Conservation (phyloP, 2,888 invertebrate species). For the Ochropacha duplaris region DNA sequence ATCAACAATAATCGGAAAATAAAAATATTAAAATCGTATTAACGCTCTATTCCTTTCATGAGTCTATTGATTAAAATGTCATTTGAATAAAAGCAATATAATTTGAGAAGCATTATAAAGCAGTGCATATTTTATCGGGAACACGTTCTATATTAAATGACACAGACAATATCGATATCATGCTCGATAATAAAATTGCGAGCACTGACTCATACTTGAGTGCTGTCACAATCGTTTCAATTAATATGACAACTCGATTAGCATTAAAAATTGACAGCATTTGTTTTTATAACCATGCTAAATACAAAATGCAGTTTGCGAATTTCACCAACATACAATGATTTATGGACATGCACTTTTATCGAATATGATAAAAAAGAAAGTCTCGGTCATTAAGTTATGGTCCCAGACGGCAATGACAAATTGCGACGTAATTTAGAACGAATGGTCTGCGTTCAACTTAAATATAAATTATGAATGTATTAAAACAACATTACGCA, state of each 20-base stretch:
- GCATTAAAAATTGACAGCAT: background rate
- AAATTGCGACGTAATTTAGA: constrained; percentile 9
- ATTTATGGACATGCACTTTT: background rate
- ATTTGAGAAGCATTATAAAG: background rate
- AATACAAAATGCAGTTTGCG: background rate
- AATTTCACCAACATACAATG: background rate
- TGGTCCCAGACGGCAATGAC: constrained; percentile 6
- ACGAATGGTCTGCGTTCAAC: background rate
- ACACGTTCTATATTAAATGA: background rate
- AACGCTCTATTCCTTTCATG: too few relatives aligned
- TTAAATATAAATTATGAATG: constrained; percentile 7
- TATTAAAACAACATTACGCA: constrained; percentile 22
- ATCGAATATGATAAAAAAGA: background rate
- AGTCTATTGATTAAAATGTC: too few relatives aligned
- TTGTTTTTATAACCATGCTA: background rate
- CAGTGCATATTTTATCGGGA: background rate
- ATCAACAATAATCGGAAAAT: background rate
- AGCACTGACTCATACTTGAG: background rate
- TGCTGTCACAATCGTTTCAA: background rate
- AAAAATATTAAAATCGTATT: background rate
- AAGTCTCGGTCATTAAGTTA: background rate
- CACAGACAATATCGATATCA: background rate
- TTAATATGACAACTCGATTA: background rate
- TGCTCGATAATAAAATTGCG: background rate
- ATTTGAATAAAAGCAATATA: background rate